Base-by-base conservation (phyloP, 2,888 invertebrate genomes). In the Synanthedon formicaeformis region DNA sequence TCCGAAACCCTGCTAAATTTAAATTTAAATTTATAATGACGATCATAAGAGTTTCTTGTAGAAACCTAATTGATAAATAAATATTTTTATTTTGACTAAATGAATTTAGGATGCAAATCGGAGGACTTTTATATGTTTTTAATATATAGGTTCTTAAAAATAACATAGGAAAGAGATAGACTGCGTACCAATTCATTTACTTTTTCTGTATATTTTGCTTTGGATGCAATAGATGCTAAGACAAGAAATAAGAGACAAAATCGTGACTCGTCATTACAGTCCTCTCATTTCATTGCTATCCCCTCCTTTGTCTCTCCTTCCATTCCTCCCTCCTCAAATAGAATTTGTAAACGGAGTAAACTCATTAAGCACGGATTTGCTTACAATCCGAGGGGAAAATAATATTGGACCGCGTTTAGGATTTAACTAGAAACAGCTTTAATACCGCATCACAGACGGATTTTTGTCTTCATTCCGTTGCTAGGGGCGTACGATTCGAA, bases 291-390 rank as follows among this genome's bases (percentile, higher is more conserved):
- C 13, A 45, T 45, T 45, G 11, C 13, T 12, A 3, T 14, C 52
- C 50, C 40, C 48, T 51, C 14, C 40, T 50, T 51, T 48, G 40
- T 40, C 53, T 54, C 53, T 56, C 10, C 45, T n/a, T 53, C 51
- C 53, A 54, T 52, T 56, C 5, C 12, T 13, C 45, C 45, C 45
- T 12, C 6, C n/a, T 61, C 55, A 59, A 68, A 69, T 64, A 69
- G 66, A 68, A 71, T 70, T 71, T 68, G 66, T 64, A 62, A 62
- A 57, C 58, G 64, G 60, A 67, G 67, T 69, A 68, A 73, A 70
- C 72, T 71, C 69, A 67, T 73, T 73, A 73, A 63, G 56, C 56
- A 56, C 60, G 60, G 69, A 71, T 70, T 68, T 69, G 64, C 64
- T 62, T 63, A 58, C 62, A 57, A 61, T 63, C 60, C 58, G 51